Evolutionary conservation across 1,140 invertebrate species (phyloP), one percentile per base, ranked within the genome.

Genomic region (Venustaconcha ellipsiformis): DNA sequence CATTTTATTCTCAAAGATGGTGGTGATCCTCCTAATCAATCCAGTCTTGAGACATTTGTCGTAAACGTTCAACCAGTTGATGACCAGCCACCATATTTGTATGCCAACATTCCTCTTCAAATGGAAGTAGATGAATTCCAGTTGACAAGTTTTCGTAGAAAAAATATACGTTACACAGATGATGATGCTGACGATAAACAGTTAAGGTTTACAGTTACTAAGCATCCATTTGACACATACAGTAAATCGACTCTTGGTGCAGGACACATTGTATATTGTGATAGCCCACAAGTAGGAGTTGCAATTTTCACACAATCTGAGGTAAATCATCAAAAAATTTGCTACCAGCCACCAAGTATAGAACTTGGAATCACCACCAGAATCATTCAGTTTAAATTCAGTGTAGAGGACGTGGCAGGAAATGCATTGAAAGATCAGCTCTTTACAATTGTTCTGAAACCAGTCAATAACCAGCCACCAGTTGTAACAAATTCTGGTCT

Each of bases 401-500:
- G 84, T 68, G 90, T 91, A 1, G 80, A 86, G 63, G 90, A 91
- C 72, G 71, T 77, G n/a, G 81, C 83, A 18, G 87, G 87, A 57
- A 91, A 91, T 79, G 58, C 83, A 18, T 73, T 89, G 13, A 72
- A 72, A 3, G 84, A 87, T 74, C 88, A 91, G 75, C 76, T 77
- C 14, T 90, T 90, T 67, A 86, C 80, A 13, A 86, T 91, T 14
- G 74, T 84, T 17, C 69, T 91, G 12, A 82, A 84, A 48, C 89
- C 90, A 15, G 82, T 91, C 23, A 84, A 90, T 74, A 90, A 90
- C 77, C 83, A 90, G 67, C 90, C 89, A 0, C 90, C 90, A 11
- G 71, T 79, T 18, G 83, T 91, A 14, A 81, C 72, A 58, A 90
- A 90, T 76, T 83, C 69, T 26, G 87, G 88, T 0, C 65, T 88